These are phyloP conservation scores for Hypselothyrea guttata DNA, from an alignment of 2,888 invertebrate genomes.

Conservation along the genomic window DNA sequence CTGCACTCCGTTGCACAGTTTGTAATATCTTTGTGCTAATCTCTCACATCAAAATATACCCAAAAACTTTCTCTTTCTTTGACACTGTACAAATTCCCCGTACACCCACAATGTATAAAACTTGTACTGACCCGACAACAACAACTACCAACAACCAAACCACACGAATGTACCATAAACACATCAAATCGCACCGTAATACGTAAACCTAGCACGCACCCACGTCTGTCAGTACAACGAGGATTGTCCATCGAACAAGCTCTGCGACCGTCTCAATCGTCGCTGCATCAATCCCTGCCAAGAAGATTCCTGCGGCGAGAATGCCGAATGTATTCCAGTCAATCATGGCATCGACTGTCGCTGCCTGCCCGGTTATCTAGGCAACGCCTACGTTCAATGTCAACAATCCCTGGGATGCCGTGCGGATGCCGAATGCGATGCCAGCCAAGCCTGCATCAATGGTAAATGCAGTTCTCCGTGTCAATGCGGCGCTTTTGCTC, in stretches of 20 bases:
- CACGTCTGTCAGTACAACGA: conserved; percentile 93
- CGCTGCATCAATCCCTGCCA: conserved; percentile 92
- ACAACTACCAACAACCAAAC: conserved; percentile 54
- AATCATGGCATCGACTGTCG: conserved; percentile 90
- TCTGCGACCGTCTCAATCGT: conserved; percentile 92
- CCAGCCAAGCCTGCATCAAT: conserved; percentile 90
- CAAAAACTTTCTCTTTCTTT: conserved; percentile 46
- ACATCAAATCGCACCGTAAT: conserved; percentile 44
- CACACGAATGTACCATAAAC: conserved; percentile 1
- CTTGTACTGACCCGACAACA: conserved; percentile 54
- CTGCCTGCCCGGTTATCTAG: conserved; percentile 88
- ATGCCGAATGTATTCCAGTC: conserved; percentile 89
- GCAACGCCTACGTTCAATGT: conserved; percentile 90
- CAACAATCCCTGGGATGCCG: conserved; percentile 87
- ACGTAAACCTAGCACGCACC: conserved; percentile 58
- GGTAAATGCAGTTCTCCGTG: conserved; percentile 90
- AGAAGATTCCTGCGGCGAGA: conserved; percentile 90
- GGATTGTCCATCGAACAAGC: conserved; percentile 93
- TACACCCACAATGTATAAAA: conserved; percentile 72
- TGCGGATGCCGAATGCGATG: conserved; percentile 87
- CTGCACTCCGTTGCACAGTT: conserved; percentile 44
- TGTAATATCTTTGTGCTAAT: conserved; percentile 58
- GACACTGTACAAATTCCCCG: conserved; percentile 79
- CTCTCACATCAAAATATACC: conserved; percentile 45
- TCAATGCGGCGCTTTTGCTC: conserved; percentile 90